Percentiles rank a stretch among this genome's conserved stretches.
phyloP scores from a whole-genome alignment of 2,113 vertebrate genomes.

The Upupa epops region DNA sequence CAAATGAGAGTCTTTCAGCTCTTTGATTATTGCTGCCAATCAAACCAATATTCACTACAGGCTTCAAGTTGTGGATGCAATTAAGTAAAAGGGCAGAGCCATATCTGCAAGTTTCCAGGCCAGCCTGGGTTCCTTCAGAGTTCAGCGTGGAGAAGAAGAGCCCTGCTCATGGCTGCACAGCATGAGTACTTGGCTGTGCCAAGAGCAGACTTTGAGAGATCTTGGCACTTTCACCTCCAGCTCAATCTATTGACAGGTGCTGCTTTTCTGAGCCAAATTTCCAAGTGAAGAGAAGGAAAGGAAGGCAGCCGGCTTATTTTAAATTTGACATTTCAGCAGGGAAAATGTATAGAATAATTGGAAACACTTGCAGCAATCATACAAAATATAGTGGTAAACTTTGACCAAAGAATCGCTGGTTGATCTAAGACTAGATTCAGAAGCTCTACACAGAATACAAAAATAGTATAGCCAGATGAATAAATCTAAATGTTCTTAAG shows the following conservation, averaged over 20 bases:
- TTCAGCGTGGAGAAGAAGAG: background rate
- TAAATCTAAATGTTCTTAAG: background rate
- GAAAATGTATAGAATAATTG: slow-evolving; percentile 4
- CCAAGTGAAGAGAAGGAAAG: background rate
- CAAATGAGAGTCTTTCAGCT: slow-evolving; percentile 19
- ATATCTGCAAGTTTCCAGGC: slow-evolving; percentile 15
- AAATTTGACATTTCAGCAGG: slow-evolving; percentile 32
- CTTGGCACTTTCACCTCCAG: slow-evolving; percentile 43
- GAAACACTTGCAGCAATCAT: background rate
- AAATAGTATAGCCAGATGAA: background rate
- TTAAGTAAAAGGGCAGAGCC: slow-evolving; percentile 32
- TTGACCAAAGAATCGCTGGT: background rate
- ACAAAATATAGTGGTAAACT: background rate
- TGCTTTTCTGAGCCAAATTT: slow-evolving; percentile 27
- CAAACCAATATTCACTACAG: background rate
- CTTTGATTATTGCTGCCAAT: slow-evolving; percentile 25
- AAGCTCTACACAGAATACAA: background rate
- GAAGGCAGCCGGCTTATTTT: slow-evolving; percentile 8
- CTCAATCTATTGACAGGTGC: background rate
- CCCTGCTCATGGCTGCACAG: background rate
- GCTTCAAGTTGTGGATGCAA: background rate
- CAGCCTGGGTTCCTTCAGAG: slow-evolving; percentile 2
- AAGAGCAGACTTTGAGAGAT: background rate
- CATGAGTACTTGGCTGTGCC: background rate
- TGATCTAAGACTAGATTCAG: background rate